Evolutionary conservation across 1,140 invertebrate species (phyloP).

Genomic region (Latrodectus geometricus): DNA sequence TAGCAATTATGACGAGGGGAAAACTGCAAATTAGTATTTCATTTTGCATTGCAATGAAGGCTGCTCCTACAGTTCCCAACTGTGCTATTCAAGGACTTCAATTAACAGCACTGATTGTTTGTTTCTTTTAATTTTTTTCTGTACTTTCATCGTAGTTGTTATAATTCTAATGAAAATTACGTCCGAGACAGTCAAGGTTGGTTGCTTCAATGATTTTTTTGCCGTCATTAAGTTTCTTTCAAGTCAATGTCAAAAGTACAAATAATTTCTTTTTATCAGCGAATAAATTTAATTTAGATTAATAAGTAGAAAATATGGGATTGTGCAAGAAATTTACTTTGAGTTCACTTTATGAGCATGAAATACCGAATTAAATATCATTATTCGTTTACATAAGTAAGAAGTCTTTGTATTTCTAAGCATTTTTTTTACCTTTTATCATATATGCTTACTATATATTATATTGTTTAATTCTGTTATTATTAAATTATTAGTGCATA

Average conservation of each 20-base stretch:
- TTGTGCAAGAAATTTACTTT: too few species aligned
- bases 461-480: too few species aligned
- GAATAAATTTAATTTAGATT: neutral
- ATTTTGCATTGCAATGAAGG: constrained; percentile 16
- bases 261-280: neutral
- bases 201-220: neutral
- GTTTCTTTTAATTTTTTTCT: constrained; percentile 21
- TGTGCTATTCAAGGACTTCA: constrained; percentile 49
- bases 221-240: neutral
- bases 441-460: too few species aligned
- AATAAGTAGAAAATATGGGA: too few species aligned
- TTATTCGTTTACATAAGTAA: too few species aligned
- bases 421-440: too few species aligned
- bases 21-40: constrained; percentile 57
- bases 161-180: constrained; percentile 55
- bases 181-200: constrained; percentile 38
- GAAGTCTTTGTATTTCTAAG: too few species aligned
- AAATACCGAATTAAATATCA: too few species aligned
- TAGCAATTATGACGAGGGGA: constrained; percentile 44
- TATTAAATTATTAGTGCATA: too few species aligned
- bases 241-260: neutral
- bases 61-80: neutral
- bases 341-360: too few species aligned
- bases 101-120: constrained; percentile 17
- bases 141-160: constrained; percentile 11